Percentiles rank a stretch among this genome's conserved stretches.
These are phyloP conservation scores for Dendroctonus valens DNA, from an alignment of 1,140 invertebrate species.

Conservation along the genomic window DNA sequence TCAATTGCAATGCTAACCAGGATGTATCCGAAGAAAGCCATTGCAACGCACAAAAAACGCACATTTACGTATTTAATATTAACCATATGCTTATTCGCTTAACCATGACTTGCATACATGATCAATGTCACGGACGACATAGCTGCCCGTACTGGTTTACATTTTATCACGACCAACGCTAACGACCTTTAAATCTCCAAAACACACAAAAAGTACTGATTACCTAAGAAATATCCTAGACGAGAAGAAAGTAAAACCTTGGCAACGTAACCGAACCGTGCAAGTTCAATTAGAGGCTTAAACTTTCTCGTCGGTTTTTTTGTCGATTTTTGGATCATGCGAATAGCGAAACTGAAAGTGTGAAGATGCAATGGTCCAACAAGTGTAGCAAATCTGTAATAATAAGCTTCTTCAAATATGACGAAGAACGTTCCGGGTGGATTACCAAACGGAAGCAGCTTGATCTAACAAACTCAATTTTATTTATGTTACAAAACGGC, in stretches of 20 bases:
- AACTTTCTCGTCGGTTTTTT: conserved; percentile 15
- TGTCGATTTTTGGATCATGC: conserved; percentile 5
- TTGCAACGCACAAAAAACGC: conserved; percentile 18
- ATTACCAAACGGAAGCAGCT: not conserved
- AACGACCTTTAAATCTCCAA: conserved; percentile 31
- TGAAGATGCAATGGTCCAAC: conserved; percentile 2
- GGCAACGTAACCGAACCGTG: conserved; percentile 13
- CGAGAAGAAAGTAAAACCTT: conserved; percentile 23
- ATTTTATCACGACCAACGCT: conserved; percentile 18
- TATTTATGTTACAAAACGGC: conserved; percentile 24
- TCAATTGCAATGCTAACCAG: conserved; percentile 13
- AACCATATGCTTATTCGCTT: conserved; percentile 24
- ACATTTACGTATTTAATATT: conserved; percentile 20
- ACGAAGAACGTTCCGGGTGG: not conserved
- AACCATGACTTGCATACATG: conserved; percentile 21
- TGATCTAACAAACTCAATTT: conserved; percentile 7
- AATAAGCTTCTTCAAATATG: not conserved
- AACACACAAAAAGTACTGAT: conserved; percentile 15
- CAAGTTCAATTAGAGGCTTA: conserved; percentile 5
- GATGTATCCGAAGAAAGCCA: conserved; percentile 13
- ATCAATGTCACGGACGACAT: conserved; percentile 29
- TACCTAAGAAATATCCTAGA: conserved; percentile 24
- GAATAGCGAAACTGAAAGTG: conserved; percentile 24
- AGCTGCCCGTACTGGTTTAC: conserved; percentile 28
- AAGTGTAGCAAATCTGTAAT: not conserved